Evolutionary conservation across 1,140 invertebrate species (phyloP), one percentile per base, ranked within the genome.

Genomic region (Zaprionus kolodkinae): DNA sequence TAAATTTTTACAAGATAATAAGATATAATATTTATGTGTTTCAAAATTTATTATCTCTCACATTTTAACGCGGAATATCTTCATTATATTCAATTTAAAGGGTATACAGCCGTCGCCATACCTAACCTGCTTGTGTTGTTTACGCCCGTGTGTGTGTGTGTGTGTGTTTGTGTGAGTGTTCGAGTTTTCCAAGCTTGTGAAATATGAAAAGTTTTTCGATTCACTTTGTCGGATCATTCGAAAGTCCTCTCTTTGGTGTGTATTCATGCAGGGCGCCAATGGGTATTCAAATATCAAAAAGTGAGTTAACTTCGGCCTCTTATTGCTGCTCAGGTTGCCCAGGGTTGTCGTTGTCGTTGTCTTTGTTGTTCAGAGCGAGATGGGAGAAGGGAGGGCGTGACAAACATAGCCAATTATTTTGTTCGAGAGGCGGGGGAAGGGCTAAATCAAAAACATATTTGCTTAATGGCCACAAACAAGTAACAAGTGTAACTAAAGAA

Each of bases 361-460:
- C 48, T 0, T 35, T 66, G 35, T 45, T 45, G 38, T 13, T 66
- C 1, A n/a, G 13, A 13, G 12, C 13, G 38, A 13, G 27, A n/a
- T 43, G 30, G 55, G 61, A 57, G 35, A 21, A 17, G 27, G 27
- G 3, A 21, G 12, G 21, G 67, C 69, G 62, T 72, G 69, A 66
- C 69, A 72, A 72, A 72, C 61, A 66, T 66, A 25, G 55, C 54
- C 40, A 72, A 72, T 65, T 66, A 72, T 35, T 40, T 65, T 35
- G 6, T 21, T 21, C 1, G 21, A 21, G 21, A 21, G 21, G 21
- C 21, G 33, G 33, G 3, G 27, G 27, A 21, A 21, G 61, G 25
- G 27, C n/a, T 21, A 67, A 72, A 72, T 67, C 70, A 72, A 72
- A 72, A 65, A 67, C 63, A 67, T 72, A 67, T 72, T 72, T 66